A percentile compares a stretch with the other conserved stretches of the same genome.
These are phyloP conservation scores for Gymnoscopelus braueri DNA, from an alignment of 2,797 vertebrate genomes.

Conservation along the genomic window DNA sequence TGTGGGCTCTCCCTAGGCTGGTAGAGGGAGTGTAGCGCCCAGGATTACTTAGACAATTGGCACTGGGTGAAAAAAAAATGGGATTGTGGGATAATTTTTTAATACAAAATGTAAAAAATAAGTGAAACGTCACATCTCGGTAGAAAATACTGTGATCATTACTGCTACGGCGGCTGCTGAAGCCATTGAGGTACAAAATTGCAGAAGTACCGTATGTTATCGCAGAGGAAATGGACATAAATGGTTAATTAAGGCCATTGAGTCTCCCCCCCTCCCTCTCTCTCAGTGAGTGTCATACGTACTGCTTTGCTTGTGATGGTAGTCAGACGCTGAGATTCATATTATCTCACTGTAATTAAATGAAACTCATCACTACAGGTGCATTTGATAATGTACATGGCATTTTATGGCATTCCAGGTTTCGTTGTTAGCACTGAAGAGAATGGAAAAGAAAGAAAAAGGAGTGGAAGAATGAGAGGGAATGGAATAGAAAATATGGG, in stretches of 20 bases:
- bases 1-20: too few relatives aligned
- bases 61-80: not conserved
- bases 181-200: slow-evolving; percentile 39
- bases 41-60: too few relatives aligned
- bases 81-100: slow-evolving; percentile 19
- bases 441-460: not conserved
- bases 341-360: slow-evolving; percentile 19
- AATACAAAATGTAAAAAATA: too few relatives aligned
- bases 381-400: slow-evolving; percentile 6
- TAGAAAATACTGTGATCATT: slow-evolving; percentile 41
- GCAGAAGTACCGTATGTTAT: slow-evolving; percentile 42
- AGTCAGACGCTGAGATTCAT: slow-evolving; percentile 37
- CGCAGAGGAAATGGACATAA: slow-evolving; percentile 51
- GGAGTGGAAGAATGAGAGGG: slow-evolving; percentile 7
- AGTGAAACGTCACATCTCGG: not conserved
- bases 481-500: not conserved
- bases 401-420: slow-evolving; percentile 25
- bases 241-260: slow-evolving; percentile 64
- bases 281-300: slow-evolving; percentile 25
- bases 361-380: slow-evolving; percentile 50
- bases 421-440: slow-evolving; percentile 18
- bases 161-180: slow-evolving; percentile 39
- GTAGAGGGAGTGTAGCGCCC: too few relatives aligned
- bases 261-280: slow-evolving; percentile 36
- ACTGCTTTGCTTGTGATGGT: slow-evolving; percentile 18